A percentile compares a stretch with the other conserved stretches of the same genome.
Evolutionary conservation across 2,113 vertebrate genomes (phyloP).

Genomic region (Bolborhynchus lineola): DNA sequence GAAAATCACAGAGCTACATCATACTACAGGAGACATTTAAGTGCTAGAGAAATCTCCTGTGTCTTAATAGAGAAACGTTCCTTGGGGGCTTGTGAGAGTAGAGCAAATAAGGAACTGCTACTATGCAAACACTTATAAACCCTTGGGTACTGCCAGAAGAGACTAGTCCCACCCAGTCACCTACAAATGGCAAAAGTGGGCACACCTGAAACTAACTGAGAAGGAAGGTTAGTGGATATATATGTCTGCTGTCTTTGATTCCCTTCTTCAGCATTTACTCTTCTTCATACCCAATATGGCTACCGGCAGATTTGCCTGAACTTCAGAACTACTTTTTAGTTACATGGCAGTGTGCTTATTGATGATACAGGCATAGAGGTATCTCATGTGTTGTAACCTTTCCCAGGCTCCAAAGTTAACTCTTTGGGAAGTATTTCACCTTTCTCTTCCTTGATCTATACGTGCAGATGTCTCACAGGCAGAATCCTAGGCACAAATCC

Average conservation of each 20-base stretch:
- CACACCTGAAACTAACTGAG: background rate
- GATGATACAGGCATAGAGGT: background rate
- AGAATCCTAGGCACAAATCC: background rate
- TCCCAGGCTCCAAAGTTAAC: background rate
- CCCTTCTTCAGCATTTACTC: background rate
- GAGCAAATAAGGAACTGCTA: background rate
- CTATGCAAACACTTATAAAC: background rate
- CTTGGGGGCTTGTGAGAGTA: background rate
- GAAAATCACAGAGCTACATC: background rate
- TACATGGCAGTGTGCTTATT: background rate
- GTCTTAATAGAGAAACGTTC: background rate
- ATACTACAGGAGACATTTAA: rapidly evolving
- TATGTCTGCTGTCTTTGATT: background rate
- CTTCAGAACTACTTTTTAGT: background rate
- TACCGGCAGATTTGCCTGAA: background rate
- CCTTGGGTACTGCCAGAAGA: background rate
- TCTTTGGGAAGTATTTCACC: background rate
- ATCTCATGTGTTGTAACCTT: background rate
- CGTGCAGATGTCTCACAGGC: background rate
- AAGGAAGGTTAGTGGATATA: background rate
- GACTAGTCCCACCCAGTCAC: background rate
- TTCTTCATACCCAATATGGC: background rate
- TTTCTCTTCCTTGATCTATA: background rate
- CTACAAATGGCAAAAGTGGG: background rate
- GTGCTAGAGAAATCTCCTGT: background rate